Evolutionary conservation across 2,888 invertebrate species (phyloP).

Genomic region (Julus scanicus): DNA sequence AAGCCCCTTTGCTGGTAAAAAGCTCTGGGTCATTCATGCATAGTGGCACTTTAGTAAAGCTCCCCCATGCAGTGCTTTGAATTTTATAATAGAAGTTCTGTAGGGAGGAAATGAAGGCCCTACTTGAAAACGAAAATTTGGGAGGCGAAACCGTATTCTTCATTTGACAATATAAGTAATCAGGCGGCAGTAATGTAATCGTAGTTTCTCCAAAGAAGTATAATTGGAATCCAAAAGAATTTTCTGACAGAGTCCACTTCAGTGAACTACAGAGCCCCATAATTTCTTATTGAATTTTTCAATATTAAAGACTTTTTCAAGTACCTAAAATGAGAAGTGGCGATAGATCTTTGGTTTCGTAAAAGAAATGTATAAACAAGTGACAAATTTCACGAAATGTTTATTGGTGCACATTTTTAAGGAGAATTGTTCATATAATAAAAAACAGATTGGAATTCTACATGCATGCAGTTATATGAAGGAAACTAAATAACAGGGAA

Average conservation of each 20-base stretch:
- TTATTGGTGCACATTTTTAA: not conserved
- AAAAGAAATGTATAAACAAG: not conserved
- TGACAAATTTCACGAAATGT: not conserved
- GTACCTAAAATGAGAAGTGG: not conserved
- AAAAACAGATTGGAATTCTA: not conserved
- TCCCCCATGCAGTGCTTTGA: slow-evolving; percentile 26
- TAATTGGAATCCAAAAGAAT: slow-evolving; percentile 19
- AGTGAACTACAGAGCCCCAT: not conserved
- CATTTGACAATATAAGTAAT: slow-evolving; percentile 48
- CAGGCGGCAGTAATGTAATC: slow-evolving; percentile 50
- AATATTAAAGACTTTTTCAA: not conserved
- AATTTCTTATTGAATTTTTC: not conserved
- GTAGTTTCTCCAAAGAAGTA: slow-evolving; percentile 25
- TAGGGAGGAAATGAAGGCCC: not conserved
- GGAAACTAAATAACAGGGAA: too few relatives aligned
- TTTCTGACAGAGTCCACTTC: slow-evolving; percentile 35
- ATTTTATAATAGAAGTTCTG: not conserved
- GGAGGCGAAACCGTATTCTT: not conserved
- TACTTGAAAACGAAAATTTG: not conserved
- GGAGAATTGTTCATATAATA: not conserved
- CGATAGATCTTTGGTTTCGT: not conserved
- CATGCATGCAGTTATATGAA: not conserved
- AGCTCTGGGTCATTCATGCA: not conserved
- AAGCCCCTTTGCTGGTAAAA: not conserved
- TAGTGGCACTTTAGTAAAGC: not conserved